phyloP scores from a whole-genome alignment of 1,140 invertebrate species.

The Caerostris extrusa region DNA sequence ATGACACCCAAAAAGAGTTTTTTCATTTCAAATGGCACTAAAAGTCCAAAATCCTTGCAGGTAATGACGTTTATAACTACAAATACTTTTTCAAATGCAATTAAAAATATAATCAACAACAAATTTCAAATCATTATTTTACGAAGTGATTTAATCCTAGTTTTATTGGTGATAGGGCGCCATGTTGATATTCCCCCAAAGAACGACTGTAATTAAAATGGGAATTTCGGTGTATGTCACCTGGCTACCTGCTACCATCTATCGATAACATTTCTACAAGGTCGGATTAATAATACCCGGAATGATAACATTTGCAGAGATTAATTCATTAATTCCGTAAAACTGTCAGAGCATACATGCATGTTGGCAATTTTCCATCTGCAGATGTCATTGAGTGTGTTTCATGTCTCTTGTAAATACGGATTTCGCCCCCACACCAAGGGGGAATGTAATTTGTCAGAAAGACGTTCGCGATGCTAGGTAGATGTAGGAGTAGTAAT shows the following conservation, averaged over 20 bases:
- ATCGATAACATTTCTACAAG: not conserved
- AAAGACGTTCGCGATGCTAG: not conserved
- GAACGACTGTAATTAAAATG: not conserved
- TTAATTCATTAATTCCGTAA: conserved; percentile 20
- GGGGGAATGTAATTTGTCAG: not conserved
- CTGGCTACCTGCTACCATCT: not conserved
- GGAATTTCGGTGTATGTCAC: not conserved
- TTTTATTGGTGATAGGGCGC: too few relatives aligned
- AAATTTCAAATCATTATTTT: too few relatives aligned
- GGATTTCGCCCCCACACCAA: not conserved
- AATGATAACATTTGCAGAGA: not conserved
- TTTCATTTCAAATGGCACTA: too few relatives aligned
- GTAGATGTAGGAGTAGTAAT: not conserved
- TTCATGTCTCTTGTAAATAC: not conserved
- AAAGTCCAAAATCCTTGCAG: too few relatives aligned
- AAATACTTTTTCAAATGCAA: too few relatives aligned
- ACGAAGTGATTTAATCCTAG: too few relatives aligned
- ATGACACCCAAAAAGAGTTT: too few relatives aligned
- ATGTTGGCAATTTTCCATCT: conserved; percentile 13
- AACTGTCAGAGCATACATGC: not conserved
- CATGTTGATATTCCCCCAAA: too few relatives aligned
- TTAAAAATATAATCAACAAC: too few relatives aligned
- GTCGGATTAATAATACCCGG: not conserved
- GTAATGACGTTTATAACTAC: too few relatives aligned
- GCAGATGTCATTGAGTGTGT: not conserved